Evolutionary conservation across 30 jellyfish, hydroid and myxozoan species (phyloP).

Genomic region (Pelagia noctiluca): DNA sequence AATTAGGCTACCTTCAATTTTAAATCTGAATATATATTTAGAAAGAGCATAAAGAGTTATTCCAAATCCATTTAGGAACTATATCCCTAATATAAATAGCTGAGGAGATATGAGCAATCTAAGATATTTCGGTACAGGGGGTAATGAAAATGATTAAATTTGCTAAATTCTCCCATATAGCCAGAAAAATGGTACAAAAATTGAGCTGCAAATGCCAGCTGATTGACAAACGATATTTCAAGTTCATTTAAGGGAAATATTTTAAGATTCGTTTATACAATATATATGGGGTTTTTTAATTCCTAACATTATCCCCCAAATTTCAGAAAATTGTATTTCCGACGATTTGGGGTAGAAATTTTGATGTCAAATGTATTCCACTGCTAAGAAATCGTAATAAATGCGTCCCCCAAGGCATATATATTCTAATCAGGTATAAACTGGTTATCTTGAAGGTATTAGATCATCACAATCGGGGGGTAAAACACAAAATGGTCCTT

Average conservation of each 20-base stretch:
- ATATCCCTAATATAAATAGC: neutral
- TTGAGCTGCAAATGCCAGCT: neutral
- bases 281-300: neutral
- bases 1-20: neutral
- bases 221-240: neutral
- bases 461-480: too few species aligned
- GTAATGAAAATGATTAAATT: neutral
- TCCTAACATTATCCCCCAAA: neutral
- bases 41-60: constrained; percentile 2
- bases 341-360: neutral
- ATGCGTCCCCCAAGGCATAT: neutral
- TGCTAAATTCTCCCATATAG: neutral
- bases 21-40: neutral
- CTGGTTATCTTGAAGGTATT: neutral
- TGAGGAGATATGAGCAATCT: constrained; percentile 1
- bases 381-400: neutral
- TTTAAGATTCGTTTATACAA: neutral
- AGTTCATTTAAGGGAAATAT: neutral
- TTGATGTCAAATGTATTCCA: neutral
- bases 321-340: neutral
- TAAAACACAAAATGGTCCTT: too few species aligned
- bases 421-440: neutral
- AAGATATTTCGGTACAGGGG: neutral
- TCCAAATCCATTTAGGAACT: neutral
- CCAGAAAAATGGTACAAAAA: neutral